Base-by-base conservation (phyloP, 1,140 invertebrate species). In the Drosophila burlai region DNA sequence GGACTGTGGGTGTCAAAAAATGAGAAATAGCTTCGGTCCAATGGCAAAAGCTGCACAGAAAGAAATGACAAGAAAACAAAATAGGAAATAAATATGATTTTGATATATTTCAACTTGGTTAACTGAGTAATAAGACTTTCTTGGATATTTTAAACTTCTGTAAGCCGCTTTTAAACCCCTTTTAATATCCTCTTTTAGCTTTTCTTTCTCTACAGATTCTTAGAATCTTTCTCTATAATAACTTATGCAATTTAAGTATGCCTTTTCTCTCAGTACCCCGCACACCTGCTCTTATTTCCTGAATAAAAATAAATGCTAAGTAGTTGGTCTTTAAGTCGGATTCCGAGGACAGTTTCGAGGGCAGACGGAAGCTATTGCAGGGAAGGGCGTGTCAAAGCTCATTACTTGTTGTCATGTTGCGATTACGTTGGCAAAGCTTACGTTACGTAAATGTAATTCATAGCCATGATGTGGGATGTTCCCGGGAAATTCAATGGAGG, bases 361-460 rank as follows among this genome's bases (percentile, higher is more conserved):
- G 38, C 36, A 61, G 31, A 34, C 16, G 31, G 24, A 26, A 49
- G 31, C 3, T 38, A 26, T 5, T 18, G 29, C 26, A 13, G 49
- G 49, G 40, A 43, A 24, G 40, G 71, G 52, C 55, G 50, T 58
- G 80, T 52, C 45, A 74, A 67, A 61, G 73, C 81, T 86, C 76
- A 86, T 87, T 87, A 87, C 76, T 80, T 83, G 80, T 86, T 82
- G 62, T 82, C 83, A 67, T 81, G 65, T 81, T 79, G 69, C 74
- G 82, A 85, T 86, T 86, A 87, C 63, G 81, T 79, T 78, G 55
- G 65, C 50, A 74, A 54, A 78, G 71, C 62, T 82, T 82, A 71
- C 79, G 71, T 87, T 78, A 84, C 77, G 83, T 81, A 89, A 89
- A 76, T 74, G 72, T 80, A 76, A 85, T 82, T 78, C 75, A 75